phyloP scores from a whole-genome alignment of 2,888 invertebrate genomes.

The Morpho deidamia region DNA sequence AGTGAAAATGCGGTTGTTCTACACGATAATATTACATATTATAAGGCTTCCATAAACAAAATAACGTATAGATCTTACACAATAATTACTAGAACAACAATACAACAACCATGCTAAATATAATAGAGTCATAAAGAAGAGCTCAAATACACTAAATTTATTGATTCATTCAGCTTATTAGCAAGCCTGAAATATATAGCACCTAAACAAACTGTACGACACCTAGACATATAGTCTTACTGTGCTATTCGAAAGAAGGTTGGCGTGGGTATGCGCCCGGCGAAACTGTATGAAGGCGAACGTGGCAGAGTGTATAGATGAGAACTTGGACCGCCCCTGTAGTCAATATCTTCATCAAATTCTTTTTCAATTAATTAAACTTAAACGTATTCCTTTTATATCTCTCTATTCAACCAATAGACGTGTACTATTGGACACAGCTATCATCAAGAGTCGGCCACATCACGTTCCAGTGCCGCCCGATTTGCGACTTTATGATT shows the following conservation, averaged over 20 bases:
- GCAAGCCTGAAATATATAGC: constrained; percentile 3
- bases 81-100: not conserved
- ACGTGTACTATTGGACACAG: too few species aligned
- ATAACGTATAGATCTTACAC: too few species aligned
- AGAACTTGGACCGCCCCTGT: constrained; percentile 66
- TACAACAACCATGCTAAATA: not conserved
- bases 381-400: too few species aligned
- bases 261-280: constrained; percentile 70
- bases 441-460: too few species aligned
- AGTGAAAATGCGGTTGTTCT: too few species aligned
- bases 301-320: constrained; percentile 67
- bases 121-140: not conserved
- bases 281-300: constrained; percentile 56
- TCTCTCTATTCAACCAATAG: too few species aligned
- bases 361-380: not conserved
- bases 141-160: not conserved
- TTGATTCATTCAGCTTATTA: not conserved
- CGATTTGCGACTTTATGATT: too few species aligned
- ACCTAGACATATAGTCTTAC: constrained; percentile 55
- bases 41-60: too few species aligned
- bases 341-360: constrained; percentile 28
- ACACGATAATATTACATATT: too few species aligned
- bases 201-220: constrained; percentile 27
- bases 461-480: too few species aligned
- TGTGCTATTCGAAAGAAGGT: constrained; percentile 70